Conservation (phyloP, 2,113 vertebrate genomes). For the Protomyctophum bolini region DNA sequence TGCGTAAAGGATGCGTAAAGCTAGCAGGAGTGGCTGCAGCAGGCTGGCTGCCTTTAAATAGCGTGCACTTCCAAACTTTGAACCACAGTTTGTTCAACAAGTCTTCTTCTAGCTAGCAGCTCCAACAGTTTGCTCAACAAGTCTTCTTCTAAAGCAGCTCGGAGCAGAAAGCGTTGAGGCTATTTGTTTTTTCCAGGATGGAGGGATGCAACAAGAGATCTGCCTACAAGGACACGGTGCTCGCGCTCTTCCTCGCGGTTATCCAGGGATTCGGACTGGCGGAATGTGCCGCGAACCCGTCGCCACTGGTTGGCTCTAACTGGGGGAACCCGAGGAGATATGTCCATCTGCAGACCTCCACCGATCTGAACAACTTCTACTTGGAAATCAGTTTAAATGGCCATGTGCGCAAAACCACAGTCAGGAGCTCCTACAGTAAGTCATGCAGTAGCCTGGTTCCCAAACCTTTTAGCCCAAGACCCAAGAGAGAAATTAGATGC, state of each 20-base stretch:
- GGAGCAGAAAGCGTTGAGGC: conserved; percentile 20
- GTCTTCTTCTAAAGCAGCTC: conserved; percentile 37
- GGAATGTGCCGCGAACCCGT: conserved; percentile 64
- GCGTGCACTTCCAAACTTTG: conserved; percentile 61
- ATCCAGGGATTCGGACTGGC: conserved; percentile 66
- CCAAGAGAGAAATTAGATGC: too few relatives aligned
- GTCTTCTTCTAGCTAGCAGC: conserved; percentile 37
- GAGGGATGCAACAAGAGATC: conserved; percentile 45
- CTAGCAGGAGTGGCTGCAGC: conserved; percentile 73
- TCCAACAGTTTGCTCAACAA: conserved; percentile 61
- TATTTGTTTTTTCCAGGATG: conserved; percentile 49
- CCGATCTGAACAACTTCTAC: conserved; percentile 86
- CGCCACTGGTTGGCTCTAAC: conserved; percentile 82
- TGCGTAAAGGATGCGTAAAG: conserved; percentile 49
- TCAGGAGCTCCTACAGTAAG: conserved; percentile 92
- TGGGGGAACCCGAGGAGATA: conserved; percentile 85
- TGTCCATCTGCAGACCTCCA: conserved; percentile 82
- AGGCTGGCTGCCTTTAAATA: conserved; percentile 77
- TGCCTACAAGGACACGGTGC: conserved; percentile 59
- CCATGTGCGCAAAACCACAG: conserved; percentile 81
- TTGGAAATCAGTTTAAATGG: conserved; percentile 89
- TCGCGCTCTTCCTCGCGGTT: conserved; percentile 67
- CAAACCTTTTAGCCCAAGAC: too few relatives aligned
- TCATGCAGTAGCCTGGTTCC: conserved; percentile 11
- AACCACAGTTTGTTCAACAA: conserved; percentile 62